Base-by-base conservation (phyloP, 1,140 invertebrate genomes). In the Cydia pomonella region DNA sequence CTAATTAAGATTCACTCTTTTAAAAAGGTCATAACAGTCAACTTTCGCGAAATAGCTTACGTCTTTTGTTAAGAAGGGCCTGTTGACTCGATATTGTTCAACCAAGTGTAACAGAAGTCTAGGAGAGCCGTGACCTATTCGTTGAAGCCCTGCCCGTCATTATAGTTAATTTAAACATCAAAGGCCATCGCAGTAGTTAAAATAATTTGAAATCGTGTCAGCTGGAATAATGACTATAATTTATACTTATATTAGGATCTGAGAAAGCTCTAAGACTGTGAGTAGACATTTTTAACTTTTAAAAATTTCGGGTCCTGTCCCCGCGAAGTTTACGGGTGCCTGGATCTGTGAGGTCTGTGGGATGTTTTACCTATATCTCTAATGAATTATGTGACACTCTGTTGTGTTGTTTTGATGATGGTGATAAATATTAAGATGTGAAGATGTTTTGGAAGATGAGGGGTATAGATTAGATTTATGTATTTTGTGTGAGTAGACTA, bases 121-220 rank as follows among this genome's bases (percentile, higher is more conserved):
- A 23, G 53, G 21, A 59, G 21, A 23, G 10, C 53, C 53, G 21
- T 59, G 53, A 59, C 53, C 53, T 59, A 59, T 59, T 59, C 53
- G 53, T 12, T 3, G 53, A 59, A 59, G 53, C 53, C 21, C 53
- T 59, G 7, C 53, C 53, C 53, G 21, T 59, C 21, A 59, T 59
- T 59, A 59, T 59, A 7, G 53, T 59, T 59, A 59, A 59, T 59
- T 59, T 59, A 59, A 12, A 59, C 53, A 59, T 23, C 53, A 59
- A 59, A 59, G 53, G 53, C 53, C 53, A 59, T 13, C 53, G 21
- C 21, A 59, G 53, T 59, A 23, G 53, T 59, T 53, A 59, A 23
- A 59, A 59, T 59, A 23, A 59, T 59, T 59, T 59, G 53, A 59
- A 18, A 59, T 59, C 18, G 53, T 59, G 53, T 59, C 53, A 59